Evolutionary conservation across 2,888 invertebrate species (phyloP).

Genomic region (Drosophila fungiperda): DNA sequence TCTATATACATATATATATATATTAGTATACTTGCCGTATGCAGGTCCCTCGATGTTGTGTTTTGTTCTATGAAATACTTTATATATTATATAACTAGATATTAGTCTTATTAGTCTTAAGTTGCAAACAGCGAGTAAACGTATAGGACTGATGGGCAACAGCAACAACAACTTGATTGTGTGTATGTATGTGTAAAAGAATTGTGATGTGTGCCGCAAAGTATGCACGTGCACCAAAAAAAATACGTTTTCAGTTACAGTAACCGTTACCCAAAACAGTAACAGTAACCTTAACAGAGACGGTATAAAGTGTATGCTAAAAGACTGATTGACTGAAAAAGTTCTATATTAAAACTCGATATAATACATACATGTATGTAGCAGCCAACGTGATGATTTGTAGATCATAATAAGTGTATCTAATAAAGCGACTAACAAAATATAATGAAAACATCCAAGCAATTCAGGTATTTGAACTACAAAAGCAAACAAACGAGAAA

Average conservation of each 20-base stretch:
- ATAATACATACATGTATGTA: conserved; percentile 26
- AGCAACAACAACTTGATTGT: conserved; percentile 35
- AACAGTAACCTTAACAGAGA: conserved; percentile 24
- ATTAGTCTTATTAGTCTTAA: conserved; percentile 32
- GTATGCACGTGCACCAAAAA: conserved; percentile 34
- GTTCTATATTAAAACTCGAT: conserved; percentile 24
- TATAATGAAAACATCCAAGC: conserved; percentile 72
- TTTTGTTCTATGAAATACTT: conserved; percentile 59
- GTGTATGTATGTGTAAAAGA: conserved; percentile 59
- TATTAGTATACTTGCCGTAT: conserved; percentile 11
- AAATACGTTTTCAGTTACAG: conserved; percentile 5
- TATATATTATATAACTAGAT: conserved; percentile 17
- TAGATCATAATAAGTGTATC: conserved; percentile 41
- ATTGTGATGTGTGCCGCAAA: conserved; percentile 69
- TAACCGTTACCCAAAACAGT: conserved; percentile 13
- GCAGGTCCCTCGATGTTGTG: conserved; percentile 66
- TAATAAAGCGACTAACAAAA: conserved; percentile 35
- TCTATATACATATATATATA: conserved; percentile 2
- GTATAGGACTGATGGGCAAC: conserved; percentile 58
- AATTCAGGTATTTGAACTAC: conserved; percentile 79
- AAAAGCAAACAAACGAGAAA: conserved; percentile 54
- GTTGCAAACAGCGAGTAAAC: conserved; percentile 49
- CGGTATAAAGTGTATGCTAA: conserved; percentile 59
- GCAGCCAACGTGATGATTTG: conserved; percentile 63
- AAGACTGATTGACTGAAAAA: conserved; percentile 73